Percentiles rank a stretch among this genome's conserved stretches.
These are phyloP conservation scores for Hydractinia symbiolongicarpus DNA, from an alignment of 30 jellyfish, hydroid and myxozoan species.

Conservation along the genomic window DNA sequence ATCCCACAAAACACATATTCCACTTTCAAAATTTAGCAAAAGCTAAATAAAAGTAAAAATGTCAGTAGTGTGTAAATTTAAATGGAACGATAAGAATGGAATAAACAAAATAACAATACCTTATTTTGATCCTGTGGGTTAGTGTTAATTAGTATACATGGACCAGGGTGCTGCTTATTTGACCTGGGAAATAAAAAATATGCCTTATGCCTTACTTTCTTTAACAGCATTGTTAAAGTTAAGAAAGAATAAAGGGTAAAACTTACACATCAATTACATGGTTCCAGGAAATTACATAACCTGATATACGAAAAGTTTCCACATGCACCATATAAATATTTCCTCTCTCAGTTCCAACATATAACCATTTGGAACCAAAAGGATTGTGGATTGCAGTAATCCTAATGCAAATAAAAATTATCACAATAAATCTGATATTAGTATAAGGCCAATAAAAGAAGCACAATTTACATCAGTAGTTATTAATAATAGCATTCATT, in stretches of 20 bases:
- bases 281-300: constrained; percentile 90
- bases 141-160: constrained; percentile 58
- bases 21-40: constrained; percentile 62
- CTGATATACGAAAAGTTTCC: constrained; percentile 76
- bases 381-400: constrained; percentile 73
- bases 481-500: too few species aligned
- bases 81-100: not conserved
- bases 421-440: not conserved
- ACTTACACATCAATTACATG: constrained; percentile 89
- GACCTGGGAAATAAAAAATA: constrained; percentile 29
- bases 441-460: not conserved
- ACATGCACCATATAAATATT: constrained; percentile 84
- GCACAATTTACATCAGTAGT: not conserved
- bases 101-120: constrained; percentile 27
- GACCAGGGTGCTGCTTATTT: constrained; percentile 93
- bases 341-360: constrained; percentile 99
- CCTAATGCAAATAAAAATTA: constrained; percentile 33
- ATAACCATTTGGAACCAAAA: constrained; percentile 86
- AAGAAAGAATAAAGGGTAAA: not conserved
- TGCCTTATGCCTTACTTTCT: not conserved
- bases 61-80: not conserved
- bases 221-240: not conserved
- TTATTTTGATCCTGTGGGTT: constrained; percentile 81
- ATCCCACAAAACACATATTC: constrained; percentile 82
- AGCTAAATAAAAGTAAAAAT: constrained; percentile 36